Base-by-base conservation (phyloP, 2,888 invertebrate genomes). In the Campopleginae sp. region DNA sequence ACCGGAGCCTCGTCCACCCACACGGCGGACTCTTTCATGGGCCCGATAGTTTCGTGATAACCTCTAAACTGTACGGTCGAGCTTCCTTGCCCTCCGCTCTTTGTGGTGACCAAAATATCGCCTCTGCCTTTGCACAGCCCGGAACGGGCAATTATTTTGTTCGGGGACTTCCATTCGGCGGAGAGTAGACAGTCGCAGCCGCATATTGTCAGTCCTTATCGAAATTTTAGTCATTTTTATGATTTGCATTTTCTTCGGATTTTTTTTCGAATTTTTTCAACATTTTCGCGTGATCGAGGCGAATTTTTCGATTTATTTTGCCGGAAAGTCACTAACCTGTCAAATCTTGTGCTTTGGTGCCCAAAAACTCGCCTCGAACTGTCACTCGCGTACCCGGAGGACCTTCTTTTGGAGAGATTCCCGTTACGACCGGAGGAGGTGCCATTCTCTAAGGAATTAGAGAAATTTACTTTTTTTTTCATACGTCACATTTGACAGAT, bases 381-480 rank as follows among this genome's bases (percentile, higher is more conserved):
- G 97, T 99, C 0, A 99, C 97, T 89, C 98, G 96, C 0, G 99
- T 99, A 10, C 99, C 99, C 12, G 99, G 99, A 61, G 98, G 98
- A 0, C 99, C 99, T 94, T 99, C 99, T 92, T 99, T 99, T 0
- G 99, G 99, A 4, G 99, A 99, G 86, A 99, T 96, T 33, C 99
- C 99, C 63, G 99, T 99, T 23, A 99, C 98, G 79, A 98, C 96
- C 12, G 98, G 98, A 87, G 96, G 96, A 84, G 96, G 97, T 76
- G 96, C 96, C 96, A 97, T 88, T 46, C 46, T 68, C 54, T 82
- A 14, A 74, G 23, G 19, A n/a, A 19, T 38, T 17, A 38, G 12
- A 61, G n/a, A 27, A 63, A 71, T 33, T 27, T 44, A n/a, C 17
- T 8, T 38, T 31, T 8, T 68, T 31, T 31, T 19, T 31, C 5